phyloP scores from a whole-genome alignment of 2,113 vertebrate genomes.

The Lophotis ruficrista region DNA sequence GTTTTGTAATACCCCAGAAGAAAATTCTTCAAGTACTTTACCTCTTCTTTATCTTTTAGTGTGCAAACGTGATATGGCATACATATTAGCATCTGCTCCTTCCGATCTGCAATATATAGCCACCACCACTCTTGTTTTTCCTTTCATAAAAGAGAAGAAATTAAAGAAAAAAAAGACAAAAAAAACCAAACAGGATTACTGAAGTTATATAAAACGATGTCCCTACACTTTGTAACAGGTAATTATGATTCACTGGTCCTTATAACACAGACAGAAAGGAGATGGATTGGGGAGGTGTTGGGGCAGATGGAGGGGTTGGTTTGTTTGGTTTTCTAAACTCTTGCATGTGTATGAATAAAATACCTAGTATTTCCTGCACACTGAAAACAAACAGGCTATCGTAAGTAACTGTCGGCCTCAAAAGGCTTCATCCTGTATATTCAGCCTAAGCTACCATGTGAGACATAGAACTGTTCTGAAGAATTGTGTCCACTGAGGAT shows the following conservation, averaged over 20 bases:
- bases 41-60: constrained; percentile 95
- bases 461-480: not conserved
- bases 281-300: not conserved
- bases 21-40: constrained; percentile 59
- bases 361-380: not conserved
- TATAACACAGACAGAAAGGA: not conserved
- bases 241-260: not conserved
- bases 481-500: not conserved
- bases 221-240: not conserved
- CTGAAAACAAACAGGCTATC: not conserved
- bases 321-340: not conserved
- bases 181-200: not conserved
- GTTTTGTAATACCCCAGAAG: not conserved
- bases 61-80: constrained; percentile 98
- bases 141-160: constrained; percentile 35
- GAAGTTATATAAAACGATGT: not conserved
- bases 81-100: constrained; percentile 93
- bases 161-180: not conserved
- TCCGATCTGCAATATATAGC: constrained; percentile 97
- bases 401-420: not conserved
- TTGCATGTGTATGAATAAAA: not conserved
- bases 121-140: constrained; percentile 99
- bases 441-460: not conserved
- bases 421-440: not conserved
- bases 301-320: no score